Evolutionary conservation across 1,140 invertebrate genomes (phyloP).

Genomic region (Scaptomyza graminum): DNA sequence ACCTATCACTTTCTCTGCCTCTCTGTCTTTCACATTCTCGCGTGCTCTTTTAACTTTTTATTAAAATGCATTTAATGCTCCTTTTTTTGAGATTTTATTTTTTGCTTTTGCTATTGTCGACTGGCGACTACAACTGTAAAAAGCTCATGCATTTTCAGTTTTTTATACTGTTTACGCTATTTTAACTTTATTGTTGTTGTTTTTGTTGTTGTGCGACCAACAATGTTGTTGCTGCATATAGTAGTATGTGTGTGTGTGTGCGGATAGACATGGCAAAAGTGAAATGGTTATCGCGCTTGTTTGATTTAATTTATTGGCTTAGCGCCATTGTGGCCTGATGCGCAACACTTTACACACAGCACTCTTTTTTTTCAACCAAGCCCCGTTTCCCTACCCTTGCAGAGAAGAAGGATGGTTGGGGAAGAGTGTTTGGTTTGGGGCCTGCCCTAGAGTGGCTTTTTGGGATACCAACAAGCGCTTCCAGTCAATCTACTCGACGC

Average conservation of each 20-base stretch:
- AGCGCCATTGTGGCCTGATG: conserved; percentile 74
- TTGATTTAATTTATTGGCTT: conserved; percentile 79
- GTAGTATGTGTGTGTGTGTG: conserved; percentile 26
- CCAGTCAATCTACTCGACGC: conserved; percentile 63
- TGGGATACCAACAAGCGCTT: conserved; percentile 42
- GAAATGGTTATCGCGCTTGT: conserved; percentile 75
- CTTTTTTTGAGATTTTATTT: conserved; percentile 31
- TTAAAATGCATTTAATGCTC: conserved; percentile 59
- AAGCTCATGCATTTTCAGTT: conserved; percentile 57
- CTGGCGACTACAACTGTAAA: conserved; percentile 42
- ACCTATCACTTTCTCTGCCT: background rate
- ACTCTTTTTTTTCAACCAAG: conserved; percentile 26
- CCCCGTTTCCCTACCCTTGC: background rate
- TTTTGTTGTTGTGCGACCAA: conserved; percentile 36
- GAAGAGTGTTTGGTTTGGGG: background rate
- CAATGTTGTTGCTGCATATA: conserved; percentile 21
- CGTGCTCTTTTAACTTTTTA: conserved; percentile 25
- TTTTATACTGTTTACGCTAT: conserved; percentile 66
- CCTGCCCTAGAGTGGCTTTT: conserved; percentile 51
- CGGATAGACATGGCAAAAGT: conserved; percentile 58
- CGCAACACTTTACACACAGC: conserved; percentile 68
- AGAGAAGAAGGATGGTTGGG: background rate
- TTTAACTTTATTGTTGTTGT: conserved; percentile 58
- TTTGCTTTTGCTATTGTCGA: conserved; percentile 23
- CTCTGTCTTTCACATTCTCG: background rate